Conservation (phyloP, 2,888 invertebrate genomes). For the Drosophila infuscata region DNA sequence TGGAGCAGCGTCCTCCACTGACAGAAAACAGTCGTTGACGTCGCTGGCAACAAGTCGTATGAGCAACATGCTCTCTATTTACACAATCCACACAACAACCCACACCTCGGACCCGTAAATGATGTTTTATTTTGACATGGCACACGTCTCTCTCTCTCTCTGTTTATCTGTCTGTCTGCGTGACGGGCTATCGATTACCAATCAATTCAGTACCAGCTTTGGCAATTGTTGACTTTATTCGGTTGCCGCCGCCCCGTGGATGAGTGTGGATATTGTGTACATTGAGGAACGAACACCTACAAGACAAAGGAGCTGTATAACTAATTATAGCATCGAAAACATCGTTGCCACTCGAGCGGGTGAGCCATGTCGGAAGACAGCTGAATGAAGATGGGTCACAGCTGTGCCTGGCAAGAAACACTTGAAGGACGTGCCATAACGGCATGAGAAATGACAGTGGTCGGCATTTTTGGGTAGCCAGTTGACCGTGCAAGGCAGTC, state of each 20-base stretch:
- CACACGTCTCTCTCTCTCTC: slow-evolving; percentile 49
- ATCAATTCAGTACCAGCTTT: slow-evolving; percentile 63
- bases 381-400: background rate
- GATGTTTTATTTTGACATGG: slow-evolving; percentile 69
- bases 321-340: slow-evolving; percentile 30
- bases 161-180: slow-evolving; percentile 5
- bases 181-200: slow-evolving; percentile 70
- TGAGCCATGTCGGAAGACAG: background rate
- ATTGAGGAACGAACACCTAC: background rate
- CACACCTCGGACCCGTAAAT: slow-evolving; percentile 46
- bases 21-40: slow-evolving; percentile 4
- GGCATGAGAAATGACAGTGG: slow-evolving; percentile 41
- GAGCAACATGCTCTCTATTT: slow-evolving; percentile 71
- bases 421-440: slow-evolving; percentile 31
- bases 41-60: slow-evolving; percentile 74
- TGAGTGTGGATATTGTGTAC: slow-evolving; percentile 3
- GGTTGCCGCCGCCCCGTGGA: slow-evolving; percentile 35
- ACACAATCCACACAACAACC: slow-evolving; percentile 59
- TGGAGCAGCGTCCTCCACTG: slow-evolving; percentile 14
- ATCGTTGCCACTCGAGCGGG: background rate
- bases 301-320: background rate
- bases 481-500: slow-evolving; percentile 31
- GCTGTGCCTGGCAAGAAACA: background rate
- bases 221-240: slow-evolving; percentile 73
- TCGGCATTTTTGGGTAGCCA: slow-evolving; percentile 29